These are phyloP conservation scores for Lysandra bellargus DNA, from an alignment of 2,888 invertebrate species.

Conservation along the genomic window DNA sequence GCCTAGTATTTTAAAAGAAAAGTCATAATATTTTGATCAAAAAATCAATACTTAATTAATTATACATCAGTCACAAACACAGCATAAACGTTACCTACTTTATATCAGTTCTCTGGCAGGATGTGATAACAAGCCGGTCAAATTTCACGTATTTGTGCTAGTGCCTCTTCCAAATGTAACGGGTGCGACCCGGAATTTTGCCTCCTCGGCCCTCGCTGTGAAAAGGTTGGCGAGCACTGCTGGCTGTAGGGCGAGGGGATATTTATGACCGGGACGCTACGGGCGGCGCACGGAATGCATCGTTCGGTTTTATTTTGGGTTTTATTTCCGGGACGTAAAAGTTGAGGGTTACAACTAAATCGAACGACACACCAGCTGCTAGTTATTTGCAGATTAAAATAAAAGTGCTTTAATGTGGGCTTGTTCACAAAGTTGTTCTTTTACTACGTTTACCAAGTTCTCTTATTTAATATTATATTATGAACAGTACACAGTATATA, in stretches of 20 bases:
- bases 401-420: neutral
- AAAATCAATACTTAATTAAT: too few relatives aligned
- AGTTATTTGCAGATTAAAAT: neutral
- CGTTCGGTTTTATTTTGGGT: constrained; percentile 21
- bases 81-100: too few relatives aligned
- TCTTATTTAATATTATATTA: too few relatives aligned
- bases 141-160: too few relatives aligned
- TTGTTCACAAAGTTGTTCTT: neutral
- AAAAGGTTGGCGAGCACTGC: neutral
- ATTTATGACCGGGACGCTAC: constrained; percentile 1
- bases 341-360: constrained; percentile 18
- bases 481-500: too few relatives aligned
- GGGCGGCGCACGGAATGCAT: neutral
- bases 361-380: neutral
- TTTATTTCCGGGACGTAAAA: constrained; percentile 19
- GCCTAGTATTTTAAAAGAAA: too few relatives aligned
- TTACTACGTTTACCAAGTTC: neutral
- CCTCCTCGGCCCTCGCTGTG: neutral
- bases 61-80: too few relatives aligned
- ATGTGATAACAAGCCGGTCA: too few relatives aligned
- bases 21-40: too few relatives aligned
- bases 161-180: too few relatives aligned
- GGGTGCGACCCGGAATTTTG: too few relatives aligned
- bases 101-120: too few relatives aligned
- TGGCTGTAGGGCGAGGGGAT: neutral